Evolutionary conservation across 1,140 invertebrate genomes (phyloP).

Genomic region (Philotrypesis tridentata): DNA sequence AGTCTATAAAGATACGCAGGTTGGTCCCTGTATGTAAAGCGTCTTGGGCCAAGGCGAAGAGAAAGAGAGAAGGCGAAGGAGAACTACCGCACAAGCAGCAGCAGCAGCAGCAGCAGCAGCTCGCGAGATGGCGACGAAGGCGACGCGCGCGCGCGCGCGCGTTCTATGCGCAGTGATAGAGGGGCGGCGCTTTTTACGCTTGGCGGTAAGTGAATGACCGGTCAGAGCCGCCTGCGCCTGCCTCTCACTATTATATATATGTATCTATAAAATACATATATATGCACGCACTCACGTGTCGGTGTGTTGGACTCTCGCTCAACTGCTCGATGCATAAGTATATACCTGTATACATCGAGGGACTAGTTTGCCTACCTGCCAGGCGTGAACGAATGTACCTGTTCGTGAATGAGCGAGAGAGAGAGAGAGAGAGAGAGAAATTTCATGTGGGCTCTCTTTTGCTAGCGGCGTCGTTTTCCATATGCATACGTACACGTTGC

Average conservation of each 20-base stretch:
- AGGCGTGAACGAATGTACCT: background rate
- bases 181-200: slow-evolving; percentile 58
- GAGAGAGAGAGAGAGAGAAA: slow-evolving; percentile 2
- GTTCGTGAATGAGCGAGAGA: background rate
- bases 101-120: background rate
- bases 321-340: background rate
- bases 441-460: background rate
- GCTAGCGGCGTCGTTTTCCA: no score
- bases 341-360: background rate
- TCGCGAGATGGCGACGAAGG: background rate
- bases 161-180: slow-evolving; percentile 23
- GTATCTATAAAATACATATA: background rate
- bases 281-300: background rate
- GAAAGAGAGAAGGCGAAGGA: background rate
- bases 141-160: background rate
- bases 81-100: background rate
- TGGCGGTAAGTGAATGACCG: slow-evolving; percentile 67
- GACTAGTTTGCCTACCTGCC: slow-evolving; percentile 12
- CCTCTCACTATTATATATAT: slow-evolving; percentile 57
- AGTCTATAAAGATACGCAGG: background rate
- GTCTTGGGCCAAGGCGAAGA: background rate
- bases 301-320: background rate
- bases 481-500: no score
- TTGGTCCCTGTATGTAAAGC: no score
- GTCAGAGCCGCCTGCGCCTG: slow-evolving; percentile 60